Evolutionary conservation across 2,888 invertebrate species (phyloP).

Genomic region (Balanococcus diminutus): DNA sequence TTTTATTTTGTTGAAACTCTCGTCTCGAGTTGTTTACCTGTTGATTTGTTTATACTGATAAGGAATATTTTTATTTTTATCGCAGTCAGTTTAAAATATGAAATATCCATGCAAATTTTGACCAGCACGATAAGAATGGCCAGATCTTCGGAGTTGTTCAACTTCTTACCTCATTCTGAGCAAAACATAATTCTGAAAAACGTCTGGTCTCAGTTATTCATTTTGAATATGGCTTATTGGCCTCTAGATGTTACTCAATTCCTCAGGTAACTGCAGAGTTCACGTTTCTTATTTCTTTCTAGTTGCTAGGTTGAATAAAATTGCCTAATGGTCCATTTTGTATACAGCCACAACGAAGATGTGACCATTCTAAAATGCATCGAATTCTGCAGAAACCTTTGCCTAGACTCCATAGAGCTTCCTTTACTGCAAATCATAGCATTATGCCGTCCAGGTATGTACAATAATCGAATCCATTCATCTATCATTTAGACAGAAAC

Average conservation of each 20-base stretch:
- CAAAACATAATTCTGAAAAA: constrained; percentile 59
- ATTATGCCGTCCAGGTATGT: constrained; percentile 58
- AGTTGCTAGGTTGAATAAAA: not conserved
- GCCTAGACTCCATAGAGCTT: constrained; percentile 58
- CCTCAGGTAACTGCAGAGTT: not conserved
- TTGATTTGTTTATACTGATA: not conserved
- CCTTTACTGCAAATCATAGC: constrained; percentile 58
- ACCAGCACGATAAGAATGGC: constrained; percentile 58
- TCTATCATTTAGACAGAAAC: too few species aligned
- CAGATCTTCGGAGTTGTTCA: constrained; percentile 57
- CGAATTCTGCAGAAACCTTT: constrained; percentile 37
- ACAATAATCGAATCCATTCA: not conserved
- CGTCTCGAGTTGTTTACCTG: too few species aligned
- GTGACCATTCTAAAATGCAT: constrained; percentile 8
- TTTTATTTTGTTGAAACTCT: not conserved
- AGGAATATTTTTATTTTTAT: too few species aligned
- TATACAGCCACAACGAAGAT: not conserved
- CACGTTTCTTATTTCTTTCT: not conserved
- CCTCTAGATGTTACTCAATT: constrained; percentile 57
- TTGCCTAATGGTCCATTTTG: too few species aligned
- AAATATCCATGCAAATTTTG: constrained; percentile 59
- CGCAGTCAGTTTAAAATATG: constrained; percentile 56
- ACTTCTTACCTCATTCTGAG: constrained; percentile 56
- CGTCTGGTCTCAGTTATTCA: constrained; percentile 59
- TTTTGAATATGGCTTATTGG: constrained; percentile 59